phyloP scores from a whole-genome alignment of 2,797 vertebrate genomes.

The Lophotriccus pileatus region DNA sequence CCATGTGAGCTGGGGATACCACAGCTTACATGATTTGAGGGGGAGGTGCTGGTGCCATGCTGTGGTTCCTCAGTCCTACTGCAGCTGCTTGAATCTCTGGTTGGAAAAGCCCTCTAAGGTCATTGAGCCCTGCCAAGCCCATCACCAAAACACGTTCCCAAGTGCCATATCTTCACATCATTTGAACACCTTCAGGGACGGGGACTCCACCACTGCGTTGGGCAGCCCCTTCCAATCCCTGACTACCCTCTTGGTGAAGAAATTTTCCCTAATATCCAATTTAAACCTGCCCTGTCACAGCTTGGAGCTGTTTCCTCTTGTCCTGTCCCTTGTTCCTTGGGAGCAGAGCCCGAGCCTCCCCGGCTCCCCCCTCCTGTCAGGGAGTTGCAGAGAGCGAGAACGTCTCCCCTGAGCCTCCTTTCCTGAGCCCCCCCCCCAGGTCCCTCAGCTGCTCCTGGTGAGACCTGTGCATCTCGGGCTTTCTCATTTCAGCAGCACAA shows the following conservation, averaged over 20 bases:
- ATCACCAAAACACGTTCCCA: too few relatives aligned
- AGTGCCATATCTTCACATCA: background rate
- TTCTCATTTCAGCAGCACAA: background rate
- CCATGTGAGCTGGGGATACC: background rate
- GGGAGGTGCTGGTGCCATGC: background rate
- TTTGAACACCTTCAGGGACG: background rate
- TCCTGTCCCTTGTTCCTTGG: background rate
- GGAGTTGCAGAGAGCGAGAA: background rate
- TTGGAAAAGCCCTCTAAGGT: background rate
- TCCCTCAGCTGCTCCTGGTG: background rate
- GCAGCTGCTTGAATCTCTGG: background rate
- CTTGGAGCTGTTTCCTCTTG: fast-evolving
- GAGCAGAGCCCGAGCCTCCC: background rate
- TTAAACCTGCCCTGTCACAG: background rate
- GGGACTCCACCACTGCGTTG: background rate
- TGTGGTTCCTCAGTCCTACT: background rate
- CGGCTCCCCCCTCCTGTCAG: background rate
- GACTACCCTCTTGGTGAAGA: background rate
- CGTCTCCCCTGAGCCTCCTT: background rate
- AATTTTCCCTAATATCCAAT: background rate
- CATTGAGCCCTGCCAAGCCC: background rate
- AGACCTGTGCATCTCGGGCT: background rate
- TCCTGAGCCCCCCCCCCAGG: background rate
- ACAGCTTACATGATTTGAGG: fast-evolving
- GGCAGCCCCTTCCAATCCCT: background rate